phyloP scores from a whole-genome alignment of 37 sponge, comb jelly and placozoan species.

The Tethya wilhelma region DNA sequence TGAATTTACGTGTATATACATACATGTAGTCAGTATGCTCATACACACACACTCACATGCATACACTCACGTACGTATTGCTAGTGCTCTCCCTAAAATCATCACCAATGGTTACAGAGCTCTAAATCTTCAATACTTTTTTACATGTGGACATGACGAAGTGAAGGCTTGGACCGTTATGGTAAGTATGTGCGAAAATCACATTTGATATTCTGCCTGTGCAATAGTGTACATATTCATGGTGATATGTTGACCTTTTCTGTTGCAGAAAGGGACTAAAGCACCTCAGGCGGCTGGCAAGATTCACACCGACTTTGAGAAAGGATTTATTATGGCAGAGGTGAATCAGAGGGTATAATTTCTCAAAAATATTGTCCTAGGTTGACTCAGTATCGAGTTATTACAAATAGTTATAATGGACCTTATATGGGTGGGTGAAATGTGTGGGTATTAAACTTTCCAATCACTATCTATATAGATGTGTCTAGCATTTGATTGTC shows the following conservation, averaged over 20 bases:
- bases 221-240: neutral
- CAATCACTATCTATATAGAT: neutral
- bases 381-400: too few species aligned
- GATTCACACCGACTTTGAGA: slow-evolving; percentile 98
- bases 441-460: too few species aligned
- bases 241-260: neutral
- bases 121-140: slow-evolving; percentile 95
- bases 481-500: neutral
- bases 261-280: slow-evolving; percentile 86
- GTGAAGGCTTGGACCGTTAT: slow-evolving; percentile 94
- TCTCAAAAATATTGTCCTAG: too few species aligned
- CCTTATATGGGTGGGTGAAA: too few species aligned
- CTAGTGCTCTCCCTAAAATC: slow-evolving; percentile 89
- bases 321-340: slow-evolving; percentile 99
- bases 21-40: neutral
- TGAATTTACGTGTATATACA: neutral
- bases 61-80: neutral
- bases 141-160: slow-evolving; percentile 97
- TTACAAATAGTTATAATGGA: too few species aligned
- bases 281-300: slow-evolving; percentile 97
- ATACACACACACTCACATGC: neutral
- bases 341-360: too few species aligned
- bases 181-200: slow-evolving; percentile 40
- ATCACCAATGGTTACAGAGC: slow-evolving; percentile 91
- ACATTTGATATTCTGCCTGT: neutral